These are phyloP conservation scores for Prionailurus viverrinus DNA, from an alignment of 2,113 vertebrate species.

Conservation along the genomic window DNA sequence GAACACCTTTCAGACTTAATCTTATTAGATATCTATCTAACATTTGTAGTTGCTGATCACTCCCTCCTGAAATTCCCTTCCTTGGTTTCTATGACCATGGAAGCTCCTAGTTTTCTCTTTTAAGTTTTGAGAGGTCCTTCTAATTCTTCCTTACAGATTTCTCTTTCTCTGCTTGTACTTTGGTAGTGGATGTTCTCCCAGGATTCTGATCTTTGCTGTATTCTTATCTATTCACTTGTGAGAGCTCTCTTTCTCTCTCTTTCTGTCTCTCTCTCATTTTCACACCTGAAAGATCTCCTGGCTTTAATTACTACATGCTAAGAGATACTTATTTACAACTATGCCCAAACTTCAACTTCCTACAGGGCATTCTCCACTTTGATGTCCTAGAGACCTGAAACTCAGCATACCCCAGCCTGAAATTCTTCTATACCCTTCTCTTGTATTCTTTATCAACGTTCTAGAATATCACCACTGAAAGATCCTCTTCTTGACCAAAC, in stretches of 20 bases:
- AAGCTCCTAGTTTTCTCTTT: background rate
- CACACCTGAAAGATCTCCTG: background rate
- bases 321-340: background rate
- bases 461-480: background rate
- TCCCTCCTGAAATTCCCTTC: background rate
- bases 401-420: background rate
- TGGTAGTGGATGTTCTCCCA: background rate
- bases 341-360: background rate
- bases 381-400: background rate
- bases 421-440: conserved; percentile 6
- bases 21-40: background rate
- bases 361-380: background rate
- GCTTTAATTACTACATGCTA: background rate
- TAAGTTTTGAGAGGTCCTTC: background rate
- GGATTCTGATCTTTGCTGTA: background rate
- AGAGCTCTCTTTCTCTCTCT: background rate
- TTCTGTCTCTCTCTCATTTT: background rate
- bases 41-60: background rate
- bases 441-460: background rate
- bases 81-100: background rate
- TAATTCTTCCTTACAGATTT: background rate
- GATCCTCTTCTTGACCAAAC: conserved; percentile 18
- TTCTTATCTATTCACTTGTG: background rate
- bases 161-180: conserved; percentile 2
- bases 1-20: background rate